Evolutionary conservation across 2,888 invertebrate species (phyloP).

Genomic region (Ditylenchus weischeri): DNA sequence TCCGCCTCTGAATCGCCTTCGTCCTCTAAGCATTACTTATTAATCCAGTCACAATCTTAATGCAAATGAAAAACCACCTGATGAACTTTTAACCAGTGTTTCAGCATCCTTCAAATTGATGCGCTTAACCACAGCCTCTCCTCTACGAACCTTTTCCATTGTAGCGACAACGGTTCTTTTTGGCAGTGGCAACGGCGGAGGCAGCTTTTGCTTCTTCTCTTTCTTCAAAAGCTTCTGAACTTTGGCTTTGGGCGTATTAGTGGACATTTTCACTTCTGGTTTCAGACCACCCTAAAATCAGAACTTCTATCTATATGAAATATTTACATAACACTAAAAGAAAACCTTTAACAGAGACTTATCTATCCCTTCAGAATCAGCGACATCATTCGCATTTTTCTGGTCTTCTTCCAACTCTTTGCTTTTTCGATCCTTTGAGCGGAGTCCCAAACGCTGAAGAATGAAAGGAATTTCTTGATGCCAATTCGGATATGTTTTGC

Average conservation of each 20-base stretch:
- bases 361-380: neutral
- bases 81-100: neutral
- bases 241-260: neutral
- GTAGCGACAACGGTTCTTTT: neutral
- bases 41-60: too few species aligned
- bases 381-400: neutral
- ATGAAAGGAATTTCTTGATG: slow-evolving; percentile 23
- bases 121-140: slow-evolving; percentile 4
- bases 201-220: neutral
- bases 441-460: slow-evolving; percentile 23
- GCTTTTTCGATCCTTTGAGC: neutral
- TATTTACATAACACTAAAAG: too few species aligned
- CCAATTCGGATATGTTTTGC: slow-evolving; percentile 25
- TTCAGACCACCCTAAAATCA: too few species aligned
- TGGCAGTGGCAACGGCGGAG: neutral
- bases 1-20: too few species aligned
- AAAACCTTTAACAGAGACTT: neutral
- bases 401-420: neutral
- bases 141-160: neutral
- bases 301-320: too few species aligned
- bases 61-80: too few species aligned
- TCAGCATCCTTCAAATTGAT: neutral
- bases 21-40: too few species aligned
- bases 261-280: too few species aligned
- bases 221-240: too few species aligned